These are phyloP conservation scores for Mixornis gularis DNA, from an alignment of 2,113 vertebrate species.

Conservation along the genomic window DNA sequence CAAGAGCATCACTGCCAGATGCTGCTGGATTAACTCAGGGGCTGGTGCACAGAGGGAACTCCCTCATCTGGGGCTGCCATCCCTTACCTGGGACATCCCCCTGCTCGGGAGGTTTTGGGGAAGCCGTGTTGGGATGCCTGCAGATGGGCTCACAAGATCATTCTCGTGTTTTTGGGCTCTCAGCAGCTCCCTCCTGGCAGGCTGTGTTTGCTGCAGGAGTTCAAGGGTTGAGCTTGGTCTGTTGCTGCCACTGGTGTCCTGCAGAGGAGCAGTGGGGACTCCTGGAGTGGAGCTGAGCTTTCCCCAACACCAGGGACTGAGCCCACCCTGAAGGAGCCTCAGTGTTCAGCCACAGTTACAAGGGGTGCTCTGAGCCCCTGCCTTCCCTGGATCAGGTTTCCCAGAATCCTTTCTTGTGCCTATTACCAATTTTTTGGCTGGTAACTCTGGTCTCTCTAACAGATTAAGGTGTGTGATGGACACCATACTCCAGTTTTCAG, in stretches of 20 bases:
- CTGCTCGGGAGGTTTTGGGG: slow-evolving; percentile 29
- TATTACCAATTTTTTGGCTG: background rate
- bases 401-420: background rate
- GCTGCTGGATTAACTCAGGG: slow-evolving; percentile 12
- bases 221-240: slow-evolving; percentile 41
- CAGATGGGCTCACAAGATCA: background rate
- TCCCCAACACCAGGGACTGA: background rate
- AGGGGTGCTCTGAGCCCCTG: background rate
- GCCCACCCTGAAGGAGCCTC: background rate
- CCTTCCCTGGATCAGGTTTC: background rate
- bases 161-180: slow-evolving; percentile 6
- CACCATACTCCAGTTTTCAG: background rate
- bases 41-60: slow-evolving; percentile 11
- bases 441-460: background rate
- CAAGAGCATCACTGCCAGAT: slow-evolving; percentile 21
- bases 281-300: slow-evolving; percentile 12
- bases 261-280: slow-evolving; percentile 25
- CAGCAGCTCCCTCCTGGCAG: slow-evolving; percentile 44
- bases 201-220: slow-evolving; percentile 46
- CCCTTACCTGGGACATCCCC: slow-evolving; percentile 19
- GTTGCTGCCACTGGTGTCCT: slow-evolving; percentile 9
- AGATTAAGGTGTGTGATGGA: background rate
- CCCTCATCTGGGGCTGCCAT: slow-evolving; percentile 45
- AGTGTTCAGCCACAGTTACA: background rate
- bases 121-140: slow-evolving; percentile 29